These are phyloP conservation scores for Diloba caeruleocephala DNA, from an alignment of 2,888 invertebrate genomes.

Conservation along the genomic window DNA sequence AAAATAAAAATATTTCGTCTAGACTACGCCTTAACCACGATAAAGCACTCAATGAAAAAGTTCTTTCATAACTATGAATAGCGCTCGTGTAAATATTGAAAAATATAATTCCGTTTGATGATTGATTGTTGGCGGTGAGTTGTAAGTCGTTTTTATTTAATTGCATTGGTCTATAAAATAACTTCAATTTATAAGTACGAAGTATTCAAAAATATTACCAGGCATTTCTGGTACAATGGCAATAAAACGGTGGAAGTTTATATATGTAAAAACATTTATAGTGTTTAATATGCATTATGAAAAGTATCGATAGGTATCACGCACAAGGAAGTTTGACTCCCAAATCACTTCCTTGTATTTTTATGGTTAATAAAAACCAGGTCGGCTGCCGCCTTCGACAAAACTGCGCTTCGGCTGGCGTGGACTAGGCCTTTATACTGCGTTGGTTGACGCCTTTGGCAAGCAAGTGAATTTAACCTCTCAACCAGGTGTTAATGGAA, in stretches of 20 bases:
- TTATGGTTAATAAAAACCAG: background rate
- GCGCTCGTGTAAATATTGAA: slow-evolving; percentile 2
- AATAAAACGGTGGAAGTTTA: background rate
- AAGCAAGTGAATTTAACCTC: too few species aligned
- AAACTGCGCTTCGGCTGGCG: too few species aligned
- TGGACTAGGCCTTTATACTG: too few species aligned
- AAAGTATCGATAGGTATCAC: slow-evolving; percentile 7
- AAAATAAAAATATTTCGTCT: slow-evolving; percentile 14
- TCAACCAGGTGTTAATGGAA: too few species aligned
- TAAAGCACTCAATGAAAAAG: slow-evolving; percentile 18
- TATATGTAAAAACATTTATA: background rate
- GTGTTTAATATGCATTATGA: too few species aligned
- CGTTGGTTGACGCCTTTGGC: too few species aligned
- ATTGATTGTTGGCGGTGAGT: slow-evolving; percentile 17
- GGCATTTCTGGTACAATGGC: background rate
- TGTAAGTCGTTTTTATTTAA: too few species aligned
- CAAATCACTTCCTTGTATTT: slow-evolving; percentile 3
- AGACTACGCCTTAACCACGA: background rate
- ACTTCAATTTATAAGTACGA: slow-evolving; percentile 7
- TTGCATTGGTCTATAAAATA: slow-evolving; percentile 6
- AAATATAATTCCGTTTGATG: slow-evolving; percentile 6
- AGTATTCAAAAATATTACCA: slow-evolving; percentile 1
- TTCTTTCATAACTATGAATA: slow-evolving; percentile 15
- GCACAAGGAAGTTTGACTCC: slow-evolving; percentile 1
- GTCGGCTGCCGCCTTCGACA: too few species aligned